Evolutionary conservation across 1,140 invertebrate species (phyloP), one percentile per base, ranked within the genome.

Genomic region (Tribolium castaneum): DNA sequence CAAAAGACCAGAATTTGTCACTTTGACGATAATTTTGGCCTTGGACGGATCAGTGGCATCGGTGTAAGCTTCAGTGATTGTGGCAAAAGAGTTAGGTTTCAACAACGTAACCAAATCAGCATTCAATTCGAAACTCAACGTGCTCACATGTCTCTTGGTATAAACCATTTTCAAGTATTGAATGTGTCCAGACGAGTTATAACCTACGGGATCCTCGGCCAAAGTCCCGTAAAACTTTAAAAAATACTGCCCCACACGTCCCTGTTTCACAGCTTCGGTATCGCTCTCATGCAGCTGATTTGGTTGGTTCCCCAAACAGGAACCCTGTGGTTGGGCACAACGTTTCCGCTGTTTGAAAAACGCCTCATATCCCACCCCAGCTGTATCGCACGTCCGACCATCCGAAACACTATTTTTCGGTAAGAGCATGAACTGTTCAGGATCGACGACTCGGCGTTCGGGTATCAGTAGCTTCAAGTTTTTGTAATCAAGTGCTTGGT

Each of bases 261-360:
- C 86, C 25, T 81, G 78, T 19, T 80, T 76, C 62, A 86, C 84
- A 25, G 86, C 82, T 80, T 85, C 80, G 80, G 88, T 82, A 80
- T 90, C 89, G 66, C 86, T 82, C 72, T 80, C 78, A 87, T 88
- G 89, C 59, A 89, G 83, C 49, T 89, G 81, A 19, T 86, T 80
- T 0, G 89, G 89, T 79, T 89, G 89, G 80, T 89, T 88, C 51
- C 85, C 82, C 56, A 90, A 83, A 84, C 89, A 90, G 30, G 86
- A 86, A 19, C 86, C 86, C 51, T 80, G 82, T 2, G 85, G 83
- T 12, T 82, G 80, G 56, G 78, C 80, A 70, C 89, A 90, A 66
- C 88, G 81, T 59, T 88, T 84, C 2, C 84, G 83, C 80, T 90
- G 89, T 35, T 79, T 86, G n/a, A 80, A 85, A 78, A 90, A 90